Evolutionary conservation across 1,140 invertebrate genomes (phyloP).

Genomic region (Nilaparvata lugens): DNA sequence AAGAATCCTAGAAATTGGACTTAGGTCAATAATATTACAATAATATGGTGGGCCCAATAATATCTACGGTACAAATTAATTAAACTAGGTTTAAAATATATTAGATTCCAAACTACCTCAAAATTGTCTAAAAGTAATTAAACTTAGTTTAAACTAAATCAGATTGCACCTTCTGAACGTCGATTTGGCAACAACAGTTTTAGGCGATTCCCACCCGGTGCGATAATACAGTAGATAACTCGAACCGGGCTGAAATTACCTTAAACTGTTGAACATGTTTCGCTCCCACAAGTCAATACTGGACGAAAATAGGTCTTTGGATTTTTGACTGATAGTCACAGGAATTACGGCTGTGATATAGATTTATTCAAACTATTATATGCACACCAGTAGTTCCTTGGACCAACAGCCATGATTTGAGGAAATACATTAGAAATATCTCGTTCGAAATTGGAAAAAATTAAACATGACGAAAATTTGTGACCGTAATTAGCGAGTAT

Average conservation of each 20-base stretch:
- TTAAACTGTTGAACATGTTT: background rate
- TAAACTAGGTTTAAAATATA: no score
- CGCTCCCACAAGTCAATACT: background rate
- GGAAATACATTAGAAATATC: background rate
- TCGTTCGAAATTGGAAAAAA: background rate
- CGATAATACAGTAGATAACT: background rate
- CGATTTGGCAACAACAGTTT: background rate
- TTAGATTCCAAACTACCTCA: no score
- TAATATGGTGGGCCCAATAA: no score
- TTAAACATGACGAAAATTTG: background rate
- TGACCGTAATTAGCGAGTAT: background rate
- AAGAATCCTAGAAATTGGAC: no score
- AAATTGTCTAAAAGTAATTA: no score
- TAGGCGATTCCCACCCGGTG: background rate
- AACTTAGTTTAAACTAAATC: no score
- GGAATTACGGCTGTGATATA: conserved; percentile 50
- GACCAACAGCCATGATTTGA: conserved; percentile 15
- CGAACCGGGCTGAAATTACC: background rate
- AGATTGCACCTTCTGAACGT: no score
- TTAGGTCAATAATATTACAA: no score
- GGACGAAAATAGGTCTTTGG: no score
- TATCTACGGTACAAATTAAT: no score
- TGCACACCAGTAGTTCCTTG: conserved; percentile 42
- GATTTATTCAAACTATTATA: conserved; percentile 28
- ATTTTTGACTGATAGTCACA: conserved; percentile 25